These are phyloP conservation scores for Artibeus lituratus DNA, from an alignment of 2,797 vertebrate species.

Conservation along the genomic window DNA sequence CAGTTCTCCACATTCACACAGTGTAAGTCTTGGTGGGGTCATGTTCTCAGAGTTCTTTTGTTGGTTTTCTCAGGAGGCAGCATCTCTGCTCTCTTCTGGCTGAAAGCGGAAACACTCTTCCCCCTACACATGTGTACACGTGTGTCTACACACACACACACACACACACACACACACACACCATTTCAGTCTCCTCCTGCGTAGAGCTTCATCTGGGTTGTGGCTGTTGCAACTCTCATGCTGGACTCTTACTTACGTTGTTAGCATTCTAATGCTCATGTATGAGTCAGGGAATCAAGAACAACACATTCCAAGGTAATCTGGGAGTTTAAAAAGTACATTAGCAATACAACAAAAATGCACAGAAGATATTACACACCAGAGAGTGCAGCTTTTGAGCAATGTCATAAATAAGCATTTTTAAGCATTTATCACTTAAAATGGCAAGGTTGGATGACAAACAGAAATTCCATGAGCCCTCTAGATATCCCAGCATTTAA, in stretches of 20 bases:
- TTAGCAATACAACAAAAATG: neutral
- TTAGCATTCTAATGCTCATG: neutral
- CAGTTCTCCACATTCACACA: neutral
- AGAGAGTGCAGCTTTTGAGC: neutral
- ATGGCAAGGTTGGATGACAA: conserved; percentile 10
- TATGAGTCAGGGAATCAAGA: neutral
- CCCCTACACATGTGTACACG: neutral
- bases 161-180: neutral
- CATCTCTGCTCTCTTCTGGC: neutral
- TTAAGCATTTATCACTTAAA: neutral
- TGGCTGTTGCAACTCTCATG: too few relatives aligned
- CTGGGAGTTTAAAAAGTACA: neutral
- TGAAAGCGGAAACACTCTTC: neutral
- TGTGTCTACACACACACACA: neutral
- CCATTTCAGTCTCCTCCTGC: neutral
- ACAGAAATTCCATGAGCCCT: neutral
- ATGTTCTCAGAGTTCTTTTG: neutral
- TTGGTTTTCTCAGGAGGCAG: neutral
- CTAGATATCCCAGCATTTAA: neutral
- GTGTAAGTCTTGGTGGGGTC: neutral
- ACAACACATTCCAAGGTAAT: neutral
- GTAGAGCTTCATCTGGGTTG: neutral
- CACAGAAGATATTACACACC: neutral
- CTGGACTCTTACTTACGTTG: neutral
- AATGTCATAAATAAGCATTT: conserved; percentile 6